phyloP scores from a whole-genome alignment of 1,140 invertebrate genomes.

The Streblospio benedicti region DNA sequence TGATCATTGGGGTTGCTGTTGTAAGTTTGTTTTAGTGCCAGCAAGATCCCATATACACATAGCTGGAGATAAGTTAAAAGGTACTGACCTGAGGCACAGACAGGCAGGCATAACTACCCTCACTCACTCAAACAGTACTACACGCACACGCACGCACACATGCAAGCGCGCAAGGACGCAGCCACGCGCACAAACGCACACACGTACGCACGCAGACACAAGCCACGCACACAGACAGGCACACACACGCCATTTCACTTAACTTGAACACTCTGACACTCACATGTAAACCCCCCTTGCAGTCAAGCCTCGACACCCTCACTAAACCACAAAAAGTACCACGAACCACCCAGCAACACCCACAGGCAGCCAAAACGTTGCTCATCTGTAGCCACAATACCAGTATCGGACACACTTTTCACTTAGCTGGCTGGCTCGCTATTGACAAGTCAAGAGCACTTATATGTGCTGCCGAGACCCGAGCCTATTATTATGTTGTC shows the following conservation, averaged over 20 bases:
- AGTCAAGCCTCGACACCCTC: not conserved
- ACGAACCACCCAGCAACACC: not conserved
- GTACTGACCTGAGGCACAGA: too few species aligned
- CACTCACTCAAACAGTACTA: not conserved
- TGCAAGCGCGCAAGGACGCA: slow-evolving; percentile 6
- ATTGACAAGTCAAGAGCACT: too few species aligned
- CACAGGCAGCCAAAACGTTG: not conserved
- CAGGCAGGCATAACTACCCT: too few species aligned
- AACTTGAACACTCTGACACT: not conserved
- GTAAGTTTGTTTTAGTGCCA: too few species aligned
- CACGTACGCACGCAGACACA: slow-evolving; percentile 17
- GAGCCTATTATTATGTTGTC: too few species aligned
- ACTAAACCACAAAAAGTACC: not conserved
- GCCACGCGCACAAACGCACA: slow-evolving; percentile 11
- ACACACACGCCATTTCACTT: slow-evolving; percentile 12
- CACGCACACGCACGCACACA: slow-evolving; percentile 1
- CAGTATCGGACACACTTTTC: not conserved
- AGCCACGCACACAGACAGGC: slow-evolving; percentile 7
- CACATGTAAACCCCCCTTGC: not conserved
- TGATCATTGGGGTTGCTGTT: too few species aligned
- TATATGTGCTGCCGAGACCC: too few species aligned
- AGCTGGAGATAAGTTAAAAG: too few species aligned
- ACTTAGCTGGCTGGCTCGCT: not conserved
- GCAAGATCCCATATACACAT: too few species aligned
- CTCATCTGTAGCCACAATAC: not conserved